Base-by-base conservation (phyloP, 1,140 invertebrate species). In the Chymomyza costata region DNA sequence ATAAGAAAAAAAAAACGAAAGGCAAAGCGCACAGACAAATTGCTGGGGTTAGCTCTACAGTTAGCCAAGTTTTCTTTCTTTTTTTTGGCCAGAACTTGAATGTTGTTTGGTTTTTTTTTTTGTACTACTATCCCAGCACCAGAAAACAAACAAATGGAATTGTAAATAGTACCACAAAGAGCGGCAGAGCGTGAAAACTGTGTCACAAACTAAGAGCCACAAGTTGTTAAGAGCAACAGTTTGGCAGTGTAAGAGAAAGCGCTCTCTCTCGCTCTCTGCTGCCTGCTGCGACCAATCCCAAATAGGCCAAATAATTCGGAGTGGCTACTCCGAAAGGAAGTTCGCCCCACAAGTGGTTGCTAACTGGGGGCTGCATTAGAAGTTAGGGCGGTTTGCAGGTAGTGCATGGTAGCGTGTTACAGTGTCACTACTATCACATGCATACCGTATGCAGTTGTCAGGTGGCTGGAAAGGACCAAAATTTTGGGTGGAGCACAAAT, bases 321-420 rank as follows among this genome's bases (percentile, higher is more conserved):
- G 40, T 62, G n/a, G n/a, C n/a, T 0, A 69, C 17, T 76, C 71
- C 71, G 71, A 76, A 78, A 41, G 15, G 11, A 38, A 15, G 28
- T 31, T 40, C 16, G 40, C 18, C 71, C 62, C 57, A 78, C 71
- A 78, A 78, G 71, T 78, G 71, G 71, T 78, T 78, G 71, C 44
- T 54, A 11, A 31, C 3, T 11, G 37, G 13, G n/a, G n/a, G n/a
- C n/a, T n/a, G n/a, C 39, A 41, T 7, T 41, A 8, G 19, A 47
- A 34, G 6, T 15, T 35, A 46, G 37, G n/a, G n/a, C n/a, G n/a
- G n/a, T n/a, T n/a, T n/a, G n/a, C n/a, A n/a, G n/a, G n/a, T n/a
- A n/a, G n/a, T n/a, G n/a, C n/a, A n/a, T n/a, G n/a, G n/a, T n/a
- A n/a, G n/a, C n/a, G n/a, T n/a, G n/a, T n/a, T n/a, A n/a, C n/a